Evolutionary conservation across 2,113 vertebrate genomes (phyloP).

Genomic region (Lophius piscatorius): DNA sequence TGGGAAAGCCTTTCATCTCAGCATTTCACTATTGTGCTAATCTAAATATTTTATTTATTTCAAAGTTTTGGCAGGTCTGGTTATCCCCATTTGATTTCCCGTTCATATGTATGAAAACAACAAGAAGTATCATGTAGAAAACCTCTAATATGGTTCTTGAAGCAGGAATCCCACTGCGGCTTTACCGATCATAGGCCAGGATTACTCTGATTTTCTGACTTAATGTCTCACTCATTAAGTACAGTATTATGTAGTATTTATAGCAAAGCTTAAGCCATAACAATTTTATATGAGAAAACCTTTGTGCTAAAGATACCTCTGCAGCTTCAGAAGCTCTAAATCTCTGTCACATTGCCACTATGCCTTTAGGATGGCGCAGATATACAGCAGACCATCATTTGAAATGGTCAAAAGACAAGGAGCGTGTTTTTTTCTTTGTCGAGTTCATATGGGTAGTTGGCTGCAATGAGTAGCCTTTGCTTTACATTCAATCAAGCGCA

Average conservation of each 20-base stretch:
- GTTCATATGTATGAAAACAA: slow-evolving; percentile 2
- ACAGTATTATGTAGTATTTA: slow-evolving; percentile 48
- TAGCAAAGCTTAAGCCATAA: slow-evolving; percentile 39
- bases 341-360: slow-evolving; percentile 2
- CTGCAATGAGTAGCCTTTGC: slow-evolving; percentile 51
- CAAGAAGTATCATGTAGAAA: slow-evolving; percentile 7
- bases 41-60: too few relatives aligned
- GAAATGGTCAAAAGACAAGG: slow-evolving; percentile 11
- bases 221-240: slow-evolving; percentile 63
- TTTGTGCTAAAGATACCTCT: slow-evolving; percentile 19
- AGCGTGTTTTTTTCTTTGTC: too few relatives aligned
- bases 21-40: too few relatives aligned
- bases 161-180: slow-evolving; percentile 15
- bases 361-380: not conserved
- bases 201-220: slow-evolving; percentile 23
- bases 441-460: too few relatives aligned
- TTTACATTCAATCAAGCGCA: slow-evolving; percentile 28
- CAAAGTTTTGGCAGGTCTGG: too few relatives aligned
- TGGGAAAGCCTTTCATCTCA: too few relatives aligned
- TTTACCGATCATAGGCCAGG: slow-evolving; percentile 2
- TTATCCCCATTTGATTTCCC: too few relatives aligned
- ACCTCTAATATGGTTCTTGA: slow-evolving; percentile 4
- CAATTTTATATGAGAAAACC: slow-evolving; percentile 18
- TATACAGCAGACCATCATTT: slow-evolving; percentile 1
- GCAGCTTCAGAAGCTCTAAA: slow-evolving; percentile 10